Base-by-base conservation (phyloP, 2,888 invertebrate genomes). In the Sisyra nigra region DNA sequence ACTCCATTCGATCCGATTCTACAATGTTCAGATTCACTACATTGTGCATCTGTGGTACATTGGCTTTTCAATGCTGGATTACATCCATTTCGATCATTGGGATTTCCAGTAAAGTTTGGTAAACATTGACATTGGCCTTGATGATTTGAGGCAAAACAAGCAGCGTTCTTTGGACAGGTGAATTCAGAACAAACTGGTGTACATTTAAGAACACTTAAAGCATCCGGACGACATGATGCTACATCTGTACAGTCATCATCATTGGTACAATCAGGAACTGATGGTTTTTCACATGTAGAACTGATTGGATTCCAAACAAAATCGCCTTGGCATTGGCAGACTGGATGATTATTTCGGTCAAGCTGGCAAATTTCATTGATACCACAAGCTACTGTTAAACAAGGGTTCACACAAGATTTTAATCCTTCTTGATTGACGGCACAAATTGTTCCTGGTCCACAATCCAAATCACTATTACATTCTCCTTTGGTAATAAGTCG, bases 81-180 rank as follows among this genome's bases (percentile, higher is more conserved):
- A 54, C 92, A 92, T n/a, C 92, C 92, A 49, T 79, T 79, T 17
- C 92, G 74, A 56, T 89, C 85, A 54, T 87, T 87, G 13, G 91
- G 86, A 66, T 93, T 92, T 31, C 93, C 93, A 9, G 78, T 74
- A 59, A 75, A 93, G 3, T 88, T 89, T 32, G 74, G 65, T 13
- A 84, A 65, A 57, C 93, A 94, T 54, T 85, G 80, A 57, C 93
- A 94, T 54, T 76, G 74, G 35, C 82, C 85, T 53, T 70, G 71
- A 54, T 87, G 87, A 45, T 71, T 69, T 47, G 64, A 70, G 0
- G 84, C 79, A 2, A 82, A 61, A 61, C 92, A 92, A 47, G 80
- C 73, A 0, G 91, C 81, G 60, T 91, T 87, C 43, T 74, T 71
- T 0, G 89, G 84, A 50, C 91, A 92, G 14, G 83, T 87, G 55